Percentiles rank a stretch among this genome's conserved stretches.
These are phyloP conservation scores for Drosophila borealis DNA, from an alignment of 2,888 invertebrate species.

Conservation along the genomic window DNA sequence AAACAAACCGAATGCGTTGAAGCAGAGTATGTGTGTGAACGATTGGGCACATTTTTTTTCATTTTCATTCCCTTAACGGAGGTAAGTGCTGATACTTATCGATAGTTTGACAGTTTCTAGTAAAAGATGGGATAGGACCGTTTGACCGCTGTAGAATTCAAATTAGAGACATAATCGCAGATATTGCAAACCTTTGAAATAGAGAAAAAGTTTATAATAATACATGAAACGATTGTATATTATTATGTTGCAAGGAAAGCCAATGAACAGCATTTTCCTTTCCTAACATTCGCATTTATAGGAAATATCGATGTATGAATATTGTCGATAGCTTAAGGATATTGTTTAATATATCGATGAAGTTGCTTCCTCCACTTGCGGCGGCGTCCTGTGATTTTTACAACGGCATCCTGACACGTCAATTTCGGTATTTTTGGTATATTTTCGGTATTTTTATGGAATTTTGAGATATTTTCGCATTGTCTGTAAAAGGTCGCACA, in stretches of 20 bases:
- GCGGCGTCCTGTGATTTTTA: neutral
- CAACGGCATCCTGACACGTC: neutral
- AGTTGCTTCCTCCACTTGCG: neutral
- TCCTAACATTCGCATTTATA: neutral
- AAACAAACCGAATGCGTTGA: conserved; percentile 62
- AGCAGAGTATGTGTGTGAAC: conserved; percentile 47
- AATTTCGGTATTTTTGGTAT: neutral
- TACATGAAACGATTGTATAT: neutral
- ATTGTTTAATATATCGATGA: neutral
- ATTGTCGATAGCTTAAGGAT: neutral
- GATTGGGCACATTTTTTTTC: conserved; percentile 51
- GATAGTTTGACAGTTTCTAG: conserved; percentile 18
- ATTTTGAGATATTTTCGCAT: neutral
- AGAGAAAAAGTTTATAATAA: neutral
- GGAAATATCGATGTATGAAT: neutral
- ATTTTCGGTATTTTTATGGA: neutral
- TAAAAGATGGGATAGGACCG: neutral
- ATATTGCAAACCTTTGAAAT: neutral
- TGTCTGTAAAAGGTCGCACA: neutral
- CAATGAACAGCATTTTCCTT: neutral
- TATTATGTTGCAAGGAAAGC: neutral
- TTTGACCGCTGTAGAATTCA: conserved; percentile 2
- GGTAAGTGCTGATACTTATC: conserved; percentile 27
- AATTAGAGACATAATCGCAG: neutral
- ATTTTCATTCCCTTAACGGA: conserved; percentile 17